Evolutionary conservation across 2,113 vertebrate genomes (phyloP).

Genomic region (Atlantisia rogersi): DNA sequence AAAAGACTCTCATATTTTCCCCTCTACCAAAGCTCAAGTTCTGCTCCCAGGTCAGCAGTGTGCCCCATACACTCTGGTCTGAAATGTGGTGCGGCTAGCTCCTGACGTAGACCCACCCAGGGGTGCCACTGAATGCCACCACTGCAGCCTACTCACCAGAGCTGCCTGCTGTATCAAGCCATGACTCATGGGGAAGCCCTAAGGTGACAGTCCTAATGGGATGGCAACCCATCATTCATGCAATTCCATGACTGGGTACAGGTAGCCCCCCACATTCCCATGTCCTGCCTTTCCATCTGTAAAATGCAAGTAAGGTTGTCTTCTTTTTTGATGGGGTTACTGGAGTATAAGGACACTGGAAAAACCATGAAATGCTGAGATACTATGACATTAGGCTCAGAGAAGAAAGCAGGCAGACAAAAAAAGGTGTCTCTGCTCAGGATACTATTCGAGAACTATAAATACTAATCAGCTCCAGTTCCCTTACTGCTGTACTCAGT

Average conservation of each 20-base stretch:
- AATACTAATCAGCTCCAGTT: background rate
- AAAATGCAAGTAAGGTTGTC: background rate
- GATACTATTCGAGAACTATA: background rate
- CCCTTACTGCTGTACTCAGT: background rate
- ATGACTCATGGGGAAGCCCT: background rate
- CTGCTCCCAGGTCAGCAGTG: accelerated
- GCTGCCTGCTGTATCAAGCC: accelerated
- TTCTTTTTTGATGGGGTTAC: background rate
- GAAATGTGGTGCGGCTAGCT: background rate
- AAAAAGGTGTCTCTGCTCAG: background rate
- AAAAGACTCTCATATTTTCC: background rate
- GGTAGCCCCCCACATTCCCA: accelerated
- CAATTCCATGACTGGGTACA: background rate
- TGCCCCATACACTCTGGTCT: accelerated
- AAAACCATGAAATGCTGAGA: background rate
- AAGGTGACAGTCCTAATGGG: background rate
- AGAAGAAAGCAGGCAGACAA: background rate
- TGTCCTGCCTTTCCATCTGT: background rate
- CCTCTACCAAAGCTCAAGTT: background rate
- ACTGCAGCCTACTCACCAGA: background rate
- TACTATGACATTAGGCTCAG: background rate
- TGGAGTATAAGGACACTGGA: background rate
- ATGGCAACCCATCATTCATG: background rate
- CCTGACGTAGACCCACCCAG: background rate
- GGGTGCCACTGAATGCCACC: no score